A percentile compares a stretch with the other conserved stretches of the same genome.
Evolutionary conservation across 2,113 vertebrate species (phyloP).

Genomic region (Polypterus senegalus): DNA sequence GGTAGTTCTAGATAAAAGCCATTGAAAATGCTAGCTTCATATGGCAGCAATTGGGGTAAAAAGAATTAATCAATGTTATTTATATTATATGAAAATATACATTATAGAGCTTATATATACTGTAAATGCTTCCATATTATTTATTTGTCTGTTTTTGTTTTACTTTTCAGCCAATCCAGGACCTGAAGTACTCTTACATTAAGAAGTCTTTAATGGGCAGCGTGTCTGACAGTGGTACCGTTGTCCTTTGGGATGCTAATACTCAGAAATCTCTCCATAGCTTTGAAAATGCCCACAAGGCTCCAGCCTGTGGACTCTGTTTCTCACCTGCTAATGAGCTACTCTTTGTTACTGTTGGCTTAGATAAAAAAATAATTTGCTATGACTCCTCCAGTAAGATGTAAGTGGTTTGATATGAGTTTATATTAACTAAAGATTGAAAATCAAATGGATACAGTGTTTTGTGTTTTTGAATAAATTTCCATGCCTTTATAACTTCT

Average conservation of each 20-base stretch:
- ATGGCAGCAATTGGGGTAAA: too few species aligned
- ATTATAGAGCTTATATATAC: too few species aligned
- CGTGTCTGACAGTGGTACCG: conserved; percentile 75
- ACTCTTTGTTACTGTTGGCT: conserved; percentile 79
- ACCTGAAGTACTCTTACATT: conserved; percentile 72
- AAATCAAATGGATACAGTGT: background rate
- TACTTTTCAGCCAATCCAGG: conserved; percentile 70
- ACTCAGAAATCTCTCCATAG: conserved; percentile 71
- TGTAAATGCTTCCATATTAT: too few species aligned
- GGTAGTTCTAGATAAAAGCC: too few species aligned
- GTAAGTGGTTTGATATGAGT: conserved; percentile 44
- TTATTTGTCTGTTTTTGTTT: background rate
- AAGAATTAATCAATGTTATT: too few species aligned
- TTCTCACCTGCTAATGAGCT: conserved; percentile 91
- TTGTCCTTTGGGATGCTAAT: conserved; percentile 89
- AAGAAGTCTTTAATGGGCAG: conserved; percentile 83
- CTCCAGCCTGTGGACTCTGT: conserved; percentile 75
- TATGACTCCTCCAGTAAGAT: conserved; percentile 90
- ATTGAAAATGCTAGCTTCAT: too few species aligned
- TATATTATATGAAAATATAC: too few species aligned
- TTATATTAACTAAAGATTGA: background rate
- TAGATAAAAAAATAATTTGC: conserved; percentile 93
- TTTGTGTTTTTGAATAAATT: background rate
- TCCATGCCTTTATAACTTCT: too few species aligned
- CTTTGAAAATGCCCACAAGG: conserved; percentile 78